Percentiles rank a stretch among this genome's conserved stretches.
Conservation (phyloP, 1,140 invertebrate genomes). For the Dryas iulia region DNA sequence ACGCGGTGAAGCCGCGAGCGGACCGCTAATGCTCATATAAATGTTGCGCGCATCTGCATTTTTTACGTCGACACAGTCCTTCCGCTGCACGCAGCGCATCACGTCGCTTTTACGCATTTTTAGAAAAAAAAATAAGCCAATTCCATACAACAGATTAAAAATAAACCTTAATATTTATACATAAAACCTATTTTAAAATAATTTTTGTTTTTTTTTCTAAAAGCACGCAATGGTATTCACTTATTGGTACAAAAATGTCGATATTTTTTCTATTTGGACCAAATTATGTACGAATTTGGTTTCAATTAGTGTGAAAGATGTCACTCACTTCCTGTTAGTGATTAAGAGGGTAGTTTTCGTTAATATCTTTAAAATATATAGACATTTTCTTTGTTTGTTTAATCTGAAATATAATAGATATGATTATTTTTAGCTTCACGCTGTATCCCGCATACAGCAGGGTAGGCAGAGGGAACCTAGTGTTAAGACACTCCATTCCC, state of each 20-base stretch:
- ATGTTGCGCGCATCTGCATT: slow-evolving; percentile 5
- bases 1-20: no score
- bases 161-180: not conserved
- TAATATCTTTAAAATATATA: not conserved
- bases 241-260: not conserved
- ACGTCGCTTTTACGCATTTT: not conserved
- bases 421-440: no score
- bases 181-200: not conserved
- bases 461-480: no score
- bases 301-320: slow-evolving; percentile 15
- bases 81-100: slow-evolving; percentile 21
- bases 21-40: no score
- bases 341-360: not conserved
- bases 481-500: no score
- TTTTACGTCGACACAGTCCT: slow-evolving; percentile 6
- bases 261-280: slow-evolving; percentile 2
- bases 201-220: not conserved
- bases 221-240: not conserved
- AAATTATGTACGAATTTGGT: slow-evolving; percentile 17
- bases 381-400: not conserved
- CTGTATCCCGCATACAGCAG: not conserved
- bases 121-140: not conserved
- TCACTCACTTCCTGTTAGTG: slow-evolving; percentile 6
- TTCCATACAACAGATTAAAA: not conserved
- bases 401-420: no score